These are phyloP conservation scores for Penaeus chinensis DNA, from an alignment of 1,140 invertebrate species.

Conservation along the genomic window DNA sequence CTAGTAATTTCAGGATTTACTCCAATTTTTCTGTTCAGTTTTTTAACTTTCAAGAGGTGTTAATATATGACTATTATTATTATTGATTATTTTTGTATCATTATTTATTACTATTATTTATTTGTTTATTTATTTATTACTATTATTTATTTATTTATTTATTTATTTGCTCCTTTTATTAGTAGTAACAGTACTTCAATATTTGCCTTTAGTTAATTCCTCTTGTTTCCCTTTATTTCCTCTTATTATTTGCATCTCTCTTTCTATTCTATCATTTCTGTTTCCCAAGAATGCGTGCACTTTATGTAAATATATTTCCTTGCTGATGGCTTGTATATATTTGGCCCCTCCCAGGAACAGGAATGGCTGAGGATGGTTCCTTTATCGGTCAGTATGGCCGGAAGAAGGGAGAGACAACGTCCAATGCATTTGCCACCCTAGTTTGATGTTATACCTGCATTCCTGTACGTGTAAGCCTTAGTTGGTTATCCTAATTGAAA, in stretches of 20 bases:
- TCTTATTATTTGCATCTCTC: conserved; percentile 20
- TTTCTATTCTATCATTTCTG: conserved; percentile 14
- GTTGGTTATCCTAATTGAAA: background rate
- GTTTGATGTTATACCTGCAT: conserved; percentile 64
- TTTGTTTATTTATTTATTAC: too few relatives aligned
- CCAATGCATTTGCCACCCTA: conserved; percentile 71
- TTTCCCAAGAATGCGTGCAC: conserved; percentile 32
- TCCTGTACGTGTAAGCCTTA: conserved; percentile 58
- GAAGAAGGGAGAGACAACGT: conserved; percentile 77
- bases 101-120: too few relatives aligned
- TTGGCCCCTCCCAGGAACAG: conserved; percentile 71
- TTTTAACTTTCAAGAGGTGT: too few relatives aligned
- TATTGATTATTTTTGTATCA: background rate
- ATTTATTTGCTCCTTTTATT: too few relatives aligned
- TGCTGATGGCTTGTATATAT: conserved; percentile 52
- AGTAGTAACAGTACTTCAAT: background rate
- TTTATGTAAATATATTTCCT: conserved; percentile 53
- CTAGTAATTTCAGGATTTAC: too few relatives aligned
- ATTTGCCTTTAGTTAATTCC: background rate
- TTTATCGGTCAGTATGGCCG: conserved; percentile 96
- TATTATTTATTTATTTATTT: too few relatives aligned
- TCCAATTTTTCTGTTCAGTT: too few relatives aligned
- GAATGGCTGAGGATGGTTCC: conserved; percentile 98
- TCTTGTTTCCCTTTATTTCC: background rate
- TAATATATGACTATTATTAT: background rate